Percentiles rank a stretch among this genome's conserved stretches.
phyloP scores from a whole-genome alignment of 2,888 invertebrate species.

The Machimus rusticus region DNA sequence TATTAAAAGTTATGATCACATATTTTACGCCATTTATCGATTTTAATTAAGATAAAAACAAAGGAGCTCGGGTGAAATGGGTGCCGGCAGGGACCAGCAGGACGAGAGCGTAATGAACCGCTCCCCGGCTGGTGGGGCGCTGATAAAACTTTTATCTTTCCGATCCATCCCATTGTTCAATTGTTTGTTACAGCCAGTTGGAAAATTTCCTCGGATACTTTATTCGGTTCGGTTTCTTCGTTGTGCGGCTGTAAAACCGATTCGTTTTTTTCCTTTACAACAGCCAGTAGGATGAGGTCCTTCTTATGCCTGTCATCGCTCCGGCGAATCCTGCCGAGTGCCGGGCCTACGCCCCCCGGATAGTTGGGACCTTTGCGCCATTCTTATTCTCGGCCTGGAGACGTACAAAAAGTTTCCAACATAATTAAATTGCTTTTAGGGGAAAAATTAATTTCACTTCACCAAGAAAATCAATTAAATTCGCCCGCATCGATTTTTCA shows the following conservation, averaged over 20 bases:
- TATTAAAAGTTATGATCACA: conserved; percentile 48
- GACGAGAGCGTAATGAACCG: conserved; percentile 7
- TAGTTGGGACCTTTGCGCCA: not conserved
- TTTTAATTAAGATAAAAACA: conserved; percentile 49
- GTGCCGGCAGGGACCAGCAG: not conserved
- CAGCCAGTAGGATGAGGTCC: not conserved
- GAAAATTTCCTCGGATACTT: conserved; percentile 13
- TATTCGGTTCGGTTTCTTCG: conserved; percentile 2
- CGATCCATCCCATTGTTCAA: conserved; percentile 29
- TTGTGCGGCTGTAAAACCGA: not conserved
- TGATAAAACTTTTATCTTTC: conserved; percentile 32
- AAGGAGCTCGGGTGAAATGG: not conserved
- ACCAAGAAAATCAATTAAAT: conserved; percentile 48
- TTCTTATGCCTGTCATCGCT: conserved; percentile 24
- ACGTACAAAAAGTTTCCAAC: conserved; percentile 42
- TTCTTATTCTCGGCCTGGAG: not conserved
- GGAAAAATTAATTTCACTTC: conserved; percentile 48
- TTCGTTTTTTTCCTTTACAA: not conserved
- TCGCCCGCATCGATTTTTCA: conserved; percentile 44
- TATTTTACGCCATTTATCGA: conserved; percentile 49
- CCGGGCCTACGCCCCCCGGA: not conserved
- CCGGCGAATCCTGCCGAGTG: not conserved
- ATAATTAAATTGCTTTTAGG: conserved; percentile 48
- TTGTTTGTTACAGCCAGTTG: conserved; percentile 31
- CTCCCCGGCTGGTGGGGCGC: not conserved